Percentiles rank a stretch among this genome's conserved stretches.
Conservation (phyloP, 2,797 vertebrate genomes). For the Falco rusticolus region DNA sequence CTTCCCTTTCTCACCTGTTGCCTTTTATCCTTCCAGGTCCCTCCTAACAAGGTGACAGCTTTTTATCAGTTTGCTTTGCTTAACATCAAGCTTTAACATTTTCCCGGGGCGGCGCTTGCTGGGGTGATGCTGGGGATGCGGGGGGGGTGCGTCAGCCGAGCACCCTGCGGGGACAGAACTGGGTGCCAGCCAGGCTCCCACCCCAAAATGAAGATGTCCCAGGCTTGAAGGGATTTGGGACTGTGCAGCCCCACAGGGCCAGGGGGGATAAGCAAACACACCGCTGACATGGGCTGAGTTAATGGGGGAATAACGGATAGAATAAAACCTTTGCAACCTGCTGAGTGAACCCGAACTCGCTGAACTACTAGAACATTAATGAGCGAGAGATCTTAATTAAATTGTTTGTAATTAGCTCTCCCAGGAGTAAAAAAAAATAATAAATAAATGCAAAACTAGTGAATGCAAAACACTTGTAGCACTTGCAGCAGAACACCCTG, state of each 20-base stretch:
- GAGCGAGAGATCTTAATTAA: conserved; percentile 77
- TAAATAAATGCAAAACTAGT: conserved; percentile 27
- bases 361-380: conserved; percentile 71
- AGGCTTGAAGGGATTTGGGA: conserved; percentile 58
- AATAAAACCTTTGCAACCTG: conserved; percentile 74
- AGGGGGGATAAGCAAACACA: conserved; percentile 20
- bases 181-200: fast-evolving
- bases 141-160: too few species aligned
- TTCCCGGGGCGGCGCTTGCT: fast-evolving
- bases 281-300: conserved; percentile 39
- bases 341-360: conserved; percentile 73
- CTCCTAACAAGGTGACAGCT: background rate
- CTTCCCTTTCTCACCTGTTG: background rate
- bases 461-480: conserved; percentile 55
- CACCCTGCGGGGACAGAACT: background rate
- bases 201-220: background rate
- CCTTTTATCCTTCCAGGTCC: background rate
- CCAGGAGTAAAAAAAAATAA: conserved; percentile 46
- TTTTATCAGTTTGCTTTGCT: background rate
- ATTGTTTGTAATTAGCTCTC: conserved; percentile 75
- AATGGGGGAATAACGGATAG: conserved; percentile 61
- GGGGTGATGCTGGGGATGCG: background rate
- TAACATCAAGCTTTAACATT: background rate
- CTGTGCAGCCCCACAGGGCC: conserved; percentile 46
- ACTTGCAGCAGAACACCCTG: background rate